A percentile compares a stretch with the other conserved stretches of the same genome.
Evolutionary conservation across 2,797 vertebrate genomes (phyloP).

Genomic region (Alouatta caraya): DNA sequence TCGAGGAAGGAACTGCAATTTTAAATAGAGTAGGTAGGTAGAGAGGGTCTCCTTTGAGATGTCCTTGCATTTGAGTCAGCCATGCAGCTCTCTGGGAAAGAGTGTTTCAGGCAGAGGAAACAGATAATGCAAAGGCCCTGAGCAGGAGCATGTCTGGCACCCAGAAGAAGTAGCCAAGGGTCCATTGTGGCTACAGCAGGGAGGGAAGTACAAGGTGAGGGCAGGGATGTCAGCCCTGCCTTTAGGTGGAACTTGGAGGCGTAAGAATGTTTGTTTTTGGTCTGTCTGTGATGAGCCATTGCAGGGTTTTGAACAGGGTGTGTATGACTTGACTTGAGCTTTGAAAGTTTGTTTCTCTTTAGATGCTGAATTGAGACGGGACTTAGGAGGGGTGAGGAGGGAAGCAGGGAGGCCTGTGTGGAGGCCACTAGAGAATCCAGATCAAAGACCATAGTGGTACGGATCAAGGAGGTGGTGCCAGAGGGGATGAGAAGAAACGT

Average conservation of each 20-base stretch:
- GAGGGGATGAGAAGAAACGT: background rate
- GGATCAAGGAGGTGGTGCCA: background rate
- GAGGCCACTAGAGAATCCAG: background rate
- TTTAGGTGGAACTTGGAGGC: background rate
- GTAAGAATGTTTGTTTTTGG: background rate
- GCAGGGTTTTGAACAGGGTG: background rate
- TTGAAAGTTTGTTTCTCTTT: background rate
- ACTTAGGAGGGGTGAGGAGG: accelerated
- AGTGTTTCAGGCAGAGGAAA: background rate
- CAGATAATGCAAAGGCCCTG: background rate
- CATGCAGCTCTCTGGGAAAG: background rate
- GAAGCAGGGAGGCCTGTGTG: background rate
- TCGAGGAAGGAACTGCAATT: background rate
- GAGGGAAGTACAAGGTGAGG: background rate
- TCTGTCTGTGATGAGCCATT: background rate
- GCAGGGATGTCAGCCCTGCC: no score
- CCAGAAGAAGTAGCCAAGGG: background rate
- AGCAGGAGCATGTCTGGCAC: background rate
- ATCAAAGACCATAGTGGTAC: accelerated
- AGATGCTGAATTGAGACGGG: background rate
- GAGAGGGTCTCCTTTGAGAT: background rate
- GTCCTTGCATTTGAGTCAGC: background rate
- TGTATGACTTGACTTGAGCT: background rate
- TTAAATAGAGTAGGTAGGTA: background rate
- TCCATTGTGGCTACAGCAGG: background rate